Conservation (phyloP, 1,140 invertebrate genomes). For the Drosophila sucinea region DNA sequence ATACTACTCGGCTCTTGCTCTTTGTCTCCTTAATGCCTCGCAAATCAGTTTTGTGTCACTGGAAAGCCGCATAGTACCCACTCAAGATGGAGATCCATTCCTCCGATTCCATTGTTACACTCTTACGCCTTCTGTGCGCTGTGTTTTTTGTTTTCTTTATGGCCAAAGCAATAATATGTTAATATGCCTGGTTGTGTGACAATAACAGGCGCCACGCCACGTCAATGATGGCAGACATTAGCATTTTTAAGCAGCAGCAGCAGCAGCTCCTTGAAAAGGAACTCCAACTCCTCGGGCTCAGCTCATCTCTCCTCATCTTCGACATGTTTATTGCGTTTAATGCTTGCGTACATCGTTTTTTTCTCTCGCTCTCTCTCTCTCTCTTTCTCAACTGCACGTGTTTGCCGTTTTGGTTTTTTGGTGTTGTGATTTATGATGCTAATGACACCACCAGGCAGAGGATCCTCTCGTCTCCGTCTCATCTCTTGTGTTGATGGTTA, state of each 20-base stretch:
- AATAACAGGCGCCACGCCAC: slow-evolving; percentile 57
- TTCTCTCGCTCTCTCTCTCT: too few species aligned
- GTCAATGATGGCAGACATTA: slow-evolving; percentile 56
- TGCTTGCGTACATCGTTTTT: slow-evolving; percentile 56
- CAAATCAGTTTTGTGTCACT: slow-evolving; percentile 54
- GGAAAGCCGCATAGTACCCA: slow-evolving; percentile 24
- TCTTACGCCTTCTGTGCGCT: too few species aligned
- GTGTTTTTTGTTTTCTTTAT: neutral
- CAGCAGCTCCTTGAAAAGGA: neutral
- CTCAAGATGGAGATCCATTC: slow-evolving; percentile 45
- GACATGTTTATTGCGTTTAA: slow-evolving; percentile 80
- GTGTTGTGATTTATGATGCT: slow-evolving; percentile 80
- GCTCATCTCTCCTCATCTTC: slow-evolving; percentile 28
- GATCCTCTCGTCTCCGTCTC: slow-evolving; percentile 31
- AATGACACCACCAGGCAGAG: slow-evolving; percentile 69
- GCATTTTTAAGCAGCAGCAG: slow-evolving; percentile 53
- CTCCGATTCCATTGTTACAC: slow-evolving; percentile 12
- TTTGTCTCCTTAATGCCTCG: slow-evolving; percentile 39
- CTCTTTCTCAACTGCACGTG: slow-evolving; percentile 47
- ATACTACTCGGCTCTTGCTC: slow-evolving; percentile 7
- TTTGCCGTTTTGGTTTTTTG: slow-evolving; percentile 36
- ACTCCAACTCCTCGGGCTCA: slow-evolving; percentile 7
- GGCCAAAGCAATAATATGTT: slow-evolving; percentile 74
- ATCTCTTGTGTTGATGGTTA: slow-evolving; percentile 72
- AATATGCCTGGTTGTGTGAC: slow-evolving; percentile 71